Evolutionary conservation across 2,797 vertebrate species (phyloP).

Genomic region (Galaxias olidus): DNA sequence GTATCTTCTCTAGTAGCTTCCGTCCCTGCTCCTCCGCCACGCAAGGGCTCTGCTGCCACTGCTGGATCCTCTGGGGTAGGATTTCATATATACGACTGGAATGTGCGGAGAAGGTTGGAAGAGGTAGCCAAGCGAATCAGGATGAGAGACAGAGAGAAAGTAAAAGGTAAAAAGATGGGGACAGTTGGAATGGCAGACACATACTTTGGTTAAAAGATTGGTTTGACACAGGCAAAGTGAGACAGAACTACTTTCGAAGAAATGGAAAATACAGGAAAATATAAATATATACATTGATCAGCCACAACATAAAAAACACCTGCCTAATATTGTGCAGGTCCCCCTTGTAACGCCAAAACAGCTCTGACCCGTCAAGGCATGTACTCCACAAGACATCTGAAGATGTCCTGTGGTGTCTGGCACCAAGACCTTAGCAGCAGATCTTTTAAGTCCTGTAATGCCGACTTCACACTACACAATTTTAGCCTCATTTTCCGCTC

Average conservation of each 20-base stretch:
- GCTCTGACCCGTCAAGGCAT: too few relatives aligned
- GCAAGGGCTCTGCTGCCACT: slow-evolving; percentile 94
- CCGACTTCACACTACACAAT: too few relatives aligned
- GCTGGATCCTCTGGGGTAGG: slow-evolving; percentile 89
- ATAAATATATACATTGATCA: too few relatives aligned
- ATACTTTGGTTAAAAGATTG: neutral
- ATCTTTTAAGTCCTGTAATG: too few relatives aligned
- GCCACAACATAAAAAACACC: too few relatives aligned
- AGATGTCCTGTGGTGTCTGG: too few relatives aligned
- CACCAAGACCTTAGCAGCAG: too few relatives aligned
- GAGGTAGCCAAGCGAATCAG: neutral
- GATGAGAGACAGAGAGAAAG: neutral
- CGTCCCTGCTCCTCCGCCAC: slow-evolving; percentile 91
- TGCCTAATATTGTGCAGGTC: too few relatives aligned
- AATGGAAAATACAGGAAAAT: too few relatives aligned
- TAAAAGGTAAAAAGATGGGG: neutral
- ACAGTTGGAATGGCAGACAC: neutral
- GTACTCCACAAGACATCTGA: too few relatives aligned
- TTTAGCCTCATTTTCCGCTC: too few relatives aligned
- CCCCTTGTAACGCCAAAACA: too few relatives aligned
- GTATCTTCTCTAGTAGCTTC: slow-evolving; percentile 88
- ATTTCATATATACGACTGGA: slow-evolving; percentile 88
- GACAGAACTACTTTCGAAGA: neutral
- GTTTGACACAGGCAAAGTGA: neutral
- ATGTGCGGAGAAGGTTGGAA: neutral